These are phyloP conservation scores for Plebejus argus DNA, from an alignment of 2,888 invertebrate species.

Conservation along the genomic window DNA sequence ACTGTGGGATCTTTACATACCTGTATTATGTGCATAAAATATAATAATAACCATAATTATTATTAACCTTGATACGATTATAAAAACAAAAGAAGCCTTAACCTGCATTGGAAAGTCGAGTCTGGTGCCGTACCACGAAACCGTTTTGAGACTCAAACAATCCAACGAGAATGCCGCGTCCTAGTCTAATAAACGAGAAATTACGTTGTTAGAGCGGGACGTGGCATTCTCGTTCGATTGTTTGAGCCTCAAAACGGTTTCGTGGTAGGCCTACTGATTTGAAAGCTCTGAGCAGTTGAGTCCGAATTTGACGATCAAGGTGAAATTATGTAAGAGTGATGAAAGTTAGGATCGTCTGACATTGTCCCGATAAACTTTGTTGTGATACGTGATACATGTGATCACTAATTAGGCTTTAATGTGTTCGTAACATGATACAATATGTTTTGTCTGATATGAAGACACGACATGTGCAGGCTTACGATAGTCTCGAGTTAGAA, in stretches of 20 bases:
- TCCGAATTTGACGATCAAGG: constrained; percentile 25
- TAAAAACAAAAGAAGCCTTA: constrained; percentile 8
- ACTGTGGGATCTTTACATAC: background rate
- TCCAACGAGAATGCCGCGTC: no score
- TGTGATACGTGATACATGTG: background rate
- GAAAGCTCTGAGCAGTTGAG: background rate
- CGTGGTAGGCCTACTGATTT: no score
- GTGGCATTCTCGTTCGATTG: no score
- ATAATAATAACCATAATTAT: background rate
- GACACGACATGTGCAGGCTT: background rate
- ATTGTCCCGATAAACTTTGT: constrained; percentile 5
- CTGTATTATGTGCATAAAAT: background rate
- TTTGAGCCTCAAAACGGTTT: no score
- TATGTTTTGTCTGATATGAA: background rate
- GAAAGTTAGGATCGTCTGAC: constrained; percentile 35
- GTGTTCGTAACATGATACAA: background rate
- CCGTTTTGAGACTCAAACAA: no score
- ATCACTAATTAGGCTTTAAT: constrained; percentile 3
- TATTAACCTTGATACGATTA: background rate
- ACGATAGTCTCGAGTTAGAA: background rate
- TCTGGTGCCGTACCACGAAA: no score
- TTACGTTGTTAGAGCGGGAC: no score
- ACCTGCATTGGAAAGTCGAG: background rate
- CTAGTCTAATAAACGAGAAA: no score
- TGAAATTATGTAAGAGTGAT: constrained; percentile 26